Percentiles rank a stretch among this genome's conserved stretches.
These are phyloP conservation scores for Tapirus indicus DNA, from an alignment of 2,797 vertebrate species.

Conservation along the genomic window DNA sequence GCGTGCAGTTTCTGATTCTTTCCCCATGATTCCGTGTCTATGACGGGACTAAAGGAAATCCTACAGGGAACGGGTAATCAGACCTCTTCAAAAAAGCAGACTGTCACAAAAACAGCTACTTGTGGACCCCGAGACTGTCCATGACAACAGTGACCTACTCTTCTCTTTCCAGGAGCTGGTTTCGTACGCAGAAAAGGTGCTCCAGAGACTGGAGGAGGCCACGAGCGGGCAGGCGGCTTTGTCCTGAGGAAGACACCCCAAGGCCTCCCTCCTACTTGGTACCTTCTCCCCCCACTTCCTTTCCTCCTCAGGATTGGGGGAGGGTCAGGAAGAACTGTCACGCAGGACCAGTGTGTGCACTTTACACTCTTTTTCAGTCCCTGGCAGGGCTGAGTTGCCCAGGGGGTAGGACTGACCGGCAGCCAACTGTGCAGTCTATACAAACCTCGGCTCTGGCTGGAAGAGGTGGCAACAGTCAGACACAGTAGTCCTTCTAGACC, in stretches of 20 bases:
- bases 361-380: no score
- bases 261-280: fast-evolving
- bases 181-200: constrained; percentile 68
- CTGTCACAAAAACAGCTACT: fast-evolving
- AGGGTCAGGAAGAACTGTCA: background rate
- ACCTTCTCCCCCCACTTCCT: fast-evolving
- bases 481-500: fast-evolving
- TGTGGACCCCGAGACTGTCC: fast-evolving
- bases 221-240: fast-evolving
- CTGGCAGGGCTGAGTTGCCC: no score
- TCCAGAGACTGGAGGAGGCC: constrained; percentile 76
- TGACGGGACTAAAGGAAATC: background rate
- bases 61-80: fast-evolving
- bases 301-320: background rate
- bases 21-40: fast-evolving
- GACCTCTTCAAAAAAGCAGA: no score
- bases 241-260: no score
- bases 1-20: fast-evolving
- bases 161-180: constrained; percentile 85
- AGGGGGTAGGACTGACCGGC: fast-evolving
- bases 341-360: background rate
- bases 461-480: background rate
- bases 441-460: fast-evolving
- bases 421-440: fast-evolving
- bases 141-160: fast-evolving